Conservation (phyloP, 2,113 vertebrate species). For the Tragelaphus imberbis region DNA sequence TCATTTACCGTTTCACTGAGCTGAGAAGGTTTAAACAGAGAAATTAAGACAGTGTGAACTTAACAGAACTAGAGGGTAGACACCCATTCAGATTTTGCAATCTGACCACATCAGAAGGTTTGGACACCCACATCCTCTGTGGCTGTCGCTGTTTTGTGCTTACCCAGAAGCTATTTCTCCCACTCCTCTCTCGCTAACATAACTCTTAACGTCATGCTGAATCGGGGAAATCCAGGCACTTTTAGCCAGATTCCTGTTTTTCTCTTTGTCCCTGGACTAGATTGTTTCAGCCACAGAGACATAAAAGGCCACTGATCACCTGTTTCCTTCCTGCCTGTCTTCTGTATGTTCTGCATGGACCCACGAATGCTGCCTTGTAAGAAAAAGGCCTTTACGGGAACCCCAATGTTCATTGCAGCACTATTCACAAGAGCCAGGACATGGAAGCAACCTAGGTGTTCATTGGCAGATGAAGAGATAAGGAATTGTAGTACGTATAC, state of each 20-base stretch:
- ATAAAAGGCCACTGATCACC: neutral
- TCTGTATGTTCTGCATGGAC: neutral
- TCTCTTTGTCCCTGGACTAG: neutral
- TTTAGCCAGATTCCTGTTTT: neutral
- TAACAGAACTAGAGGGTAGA: neutral
- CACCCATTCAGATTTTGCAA: neutral
- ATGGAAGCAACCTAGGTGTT: neutral
- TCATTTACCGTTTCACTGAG: neutral
- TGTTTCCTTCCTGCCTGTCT: neutral
- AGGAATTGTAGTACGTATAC: neutral
- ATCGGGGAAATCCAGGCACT: neutral
- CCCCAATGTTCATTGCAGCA: neutral
- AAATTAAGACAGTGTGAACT: neutral
- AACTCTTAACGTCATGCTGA: neutral
- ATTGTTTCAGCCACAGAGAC: neutral
- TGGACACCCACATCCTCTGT: neutral
- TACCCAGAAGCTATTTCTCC: neutral
- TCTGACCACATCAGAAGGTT: neutral
- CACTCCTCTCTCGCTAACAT: neutral
- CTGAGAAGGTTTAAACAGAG: neutral
- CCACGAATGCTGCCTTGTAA: neutral
- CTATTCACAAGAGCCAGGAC: neutral
- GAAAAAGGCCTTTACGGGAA: neutral
- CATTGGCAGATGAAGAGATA: neutral
- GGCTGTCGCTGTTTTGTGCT: neutral